phyloP scores from a whole-genome alignment of 2,888 invertebrate species.

The Aleiodes leptofemur region DNA sequence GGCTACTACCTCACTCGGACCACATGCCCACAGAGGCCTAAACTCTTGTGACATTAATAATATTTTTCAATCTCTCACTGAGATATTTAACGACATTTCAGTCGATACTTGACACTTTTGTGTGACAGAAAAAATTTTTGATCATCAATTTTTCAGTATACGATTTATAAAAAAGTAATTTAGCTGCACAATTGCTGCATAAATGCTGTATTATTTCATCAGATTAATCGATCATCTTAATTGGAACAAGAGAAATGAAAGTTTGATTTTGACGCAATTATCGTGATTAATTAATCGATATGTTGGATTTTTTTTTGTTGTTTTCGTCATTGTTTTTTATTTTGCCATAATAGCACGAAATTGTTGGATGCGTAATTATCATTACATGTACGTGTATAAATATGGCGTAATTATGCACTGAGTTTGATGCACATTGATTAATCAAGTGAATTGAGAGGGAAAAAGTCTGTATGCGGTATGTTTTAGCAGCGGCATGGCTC shows the following conservation, averaged over 20 bases:
- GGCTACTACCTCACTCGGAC: constrained; percentile 46
- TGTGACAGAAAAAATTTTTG: constrained; percentile 10
- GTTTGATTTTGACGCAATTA: no score
- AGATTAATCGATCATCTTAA: neutral
- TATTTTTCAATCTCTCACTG: constrained; percentile 41
- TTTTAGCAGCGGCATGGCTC: neutral
- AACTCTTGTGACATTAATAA: constrained; percentile 57
- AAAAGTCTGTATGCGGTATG: constrained; percentile 14
- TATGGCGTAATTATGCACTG: constrained; percentile 3
- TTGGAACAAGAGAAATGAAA: no score
- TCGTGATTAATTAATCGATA: no score
- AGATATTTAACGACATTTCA: constrained; percentile 24
- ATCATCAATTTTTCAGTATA: no score
- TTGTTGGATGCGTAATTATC: constrained; percentile 6
- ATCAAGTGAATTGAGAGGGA: constrained; percentile 32
- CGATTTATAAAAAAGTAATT: no score
- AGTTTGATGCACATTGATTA: constrained; percentile 26
- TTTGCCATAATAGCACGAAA: neutral
- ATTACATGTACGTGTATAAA: constrained; percentile 8
- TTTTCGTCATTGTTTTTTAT: neutral
- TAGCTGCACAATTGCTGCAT: neutral
- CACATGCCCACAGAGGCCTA: constrained; percentile 50
- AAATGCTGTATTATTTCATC: constrained; percentile 3
- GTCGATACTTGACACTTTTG: constrained; percentile 17
- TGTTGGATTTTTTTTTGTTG: neutral